Conservation (phyloP, 2,113 vertebrate species). For the Castor canadensis region DNA sequence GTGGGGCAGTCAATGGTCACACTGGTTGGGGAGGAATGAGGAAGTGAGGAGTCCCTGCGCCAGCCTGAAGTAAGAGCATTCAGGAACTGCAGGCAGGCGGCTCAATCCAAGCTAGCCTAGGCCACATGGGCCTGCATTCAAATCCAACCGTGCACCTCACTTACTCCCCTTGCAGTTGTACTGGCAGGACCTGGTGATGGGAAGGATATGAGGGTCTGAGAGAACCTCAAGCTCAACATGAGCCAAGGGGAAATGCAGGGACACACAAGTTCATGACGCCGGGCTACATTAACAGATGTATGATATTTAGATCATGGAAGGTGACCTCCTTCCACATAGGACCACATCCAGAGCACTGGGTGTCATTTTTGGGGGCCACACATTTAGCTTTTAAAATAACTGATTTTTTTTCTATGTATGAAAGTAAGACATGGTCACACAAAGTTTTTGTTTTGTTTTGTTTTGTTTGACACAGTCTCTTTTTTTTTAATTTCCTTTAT, state of each 20-base stretch:
- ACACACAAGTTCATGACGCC: not conserved
- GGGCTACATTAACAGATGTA: not conserved
- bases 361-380: not conserved
- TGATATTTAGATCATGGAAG: not conserved
- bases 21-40: conserved; percentile 53
- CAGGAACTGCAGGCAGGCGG: not conserved
- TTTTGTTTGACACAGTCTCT: too few species aligned
- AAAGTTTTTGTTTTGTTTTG: too few species aligned
- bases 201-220: not conserved
- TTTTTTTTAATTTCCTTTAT: too few species aligned
- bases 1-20: not conserved
- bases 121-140: not conserved
- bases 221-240: not conserved
- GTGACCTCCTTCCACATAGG: not conserved
- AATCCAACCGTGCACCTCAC: not conserved
- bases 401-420: conserved; percentile 39
- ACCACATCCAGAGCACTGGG: not conserved
- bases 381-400: conserved; percentile 6
- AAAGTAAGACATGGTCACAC: not conserved
- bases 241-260: not conserved
- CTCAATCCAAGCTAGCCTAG: not conserved
- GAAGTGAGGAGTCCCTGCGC: conserved; percentile 15
- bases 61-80: not conserved
- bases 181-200: not conserved
- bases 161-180: not conserved